Base-by-base conservation (phyloP, 1,140 invertebrate species). In the Caenorhabditis tropicalis region DNA sequence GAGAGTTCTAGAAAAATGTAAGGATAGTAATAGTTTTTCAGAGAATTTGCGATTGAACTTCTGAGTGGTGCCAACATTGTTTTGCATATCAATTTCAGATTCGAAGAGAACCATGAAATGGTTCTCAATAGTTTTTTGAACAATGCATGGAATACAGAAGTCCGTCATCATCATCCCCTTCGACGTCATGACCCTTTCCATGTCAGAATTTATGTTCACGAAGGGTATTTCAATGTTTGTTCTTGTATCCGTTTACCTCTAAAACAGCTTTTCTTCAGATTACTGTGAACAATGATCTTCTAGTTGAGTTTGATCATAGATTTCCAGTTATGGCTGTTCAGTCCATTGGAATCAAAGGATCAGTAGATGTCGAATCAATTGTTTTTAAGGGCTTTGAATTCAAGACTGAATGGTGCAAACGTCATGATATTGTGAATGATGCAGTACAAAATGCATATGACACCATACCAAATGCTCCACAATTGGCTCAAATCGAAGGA, bases 191-290 rank as follows among this genome's bases (percentile, higher is more conserved):
- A 74, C 24, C 36, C 36, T 7, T 74, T 74, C 24, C 36, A 46
- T 24, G 21, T 74, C 0, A 33, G 65, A 74, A 74, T 74, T 24
- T 74, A 46, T 46, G 36, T 74, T 74, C 65, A 74, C 29, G 36
- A 74, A 46, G 65, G 65, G 43, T 74, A 74, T 36, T 74, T 12
- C n/a, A 74, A 74, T 24, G 65, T 74, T 46, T 46, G 65, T 43
- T 43, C 7, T 27, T 4, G 9, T 27, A 15, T 74, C 65, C 1
- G 36, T 43, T 43, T 74, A 19, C 19, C 12, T 15, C 2, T 10
- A 12, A 5, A 1, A 43, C 16, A 33, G 2, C 15, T 12, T 43
- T 0, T 19, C 24, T 74, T 5, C n/a, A 74, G 65, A 74, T 74
- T 24, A 74, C 65, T 74, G 65, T 74, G n/a, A 74, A 43, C 65